Percentiles rank a stretch among this genome's conserved stretches.
Evolutionary conservation across 2,113 vertebrate genomes (phyloP).

Genomic region (Struthio camelus): DNA sequence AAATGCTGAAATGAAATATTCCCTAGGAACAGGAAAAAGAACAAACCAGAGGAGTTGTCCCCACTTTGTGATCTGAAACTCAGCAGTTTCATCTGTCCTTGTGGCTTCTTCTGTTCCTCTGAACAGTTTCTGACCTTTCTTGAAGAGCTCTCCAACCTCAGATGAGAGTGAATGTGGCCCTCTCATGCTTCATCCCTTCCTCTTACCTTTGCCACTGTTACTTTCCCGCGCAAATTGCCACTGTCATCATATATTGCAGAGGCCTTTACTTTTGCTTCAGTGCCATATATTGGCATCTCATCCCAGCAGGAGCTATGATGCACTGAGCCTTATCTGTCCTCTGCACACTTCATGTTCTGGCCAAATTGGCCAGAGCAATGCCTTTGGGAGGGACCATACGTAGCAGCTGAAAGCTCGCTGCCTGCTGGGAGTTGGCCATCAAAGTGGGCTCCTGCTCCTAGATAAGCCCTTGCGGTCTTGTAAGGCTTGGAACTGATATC

Average conservation of each 20-base stretch:
- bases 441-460: neutral
- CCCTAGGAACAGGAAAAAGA: neutral
- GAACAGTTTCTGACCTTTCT: neutral
- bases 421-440: neutral
- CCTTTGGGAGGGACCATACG: neutral
- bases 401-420: neutral
- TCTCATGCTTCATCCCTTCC: neutral
- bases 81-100: neutral
- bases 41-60: neutral
- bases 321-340: neutral
- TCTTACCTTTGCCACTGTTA: neutral
- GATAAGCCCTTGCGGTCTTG: neutral
- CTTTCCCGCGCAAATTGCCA: neutral
- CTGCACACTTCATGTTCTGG: neutral
- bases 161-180: too few relatives aligned
- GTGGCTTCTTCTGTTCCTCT: neutral
- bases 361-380: neutral
- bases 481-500: neutral
- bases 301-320: neutral
- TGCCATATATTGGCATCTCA: neutral
- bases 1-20: neutral
- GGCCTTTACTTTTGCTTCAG: rapidly evolving
- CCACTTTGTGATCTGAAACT: neutral
- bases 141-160: neutral
- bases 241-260: rapidly evolving